phyloP scores from a whole-genome alignment of 2,888 invertebrate genomes.

The Lithophane semibrunnea region DNA sequence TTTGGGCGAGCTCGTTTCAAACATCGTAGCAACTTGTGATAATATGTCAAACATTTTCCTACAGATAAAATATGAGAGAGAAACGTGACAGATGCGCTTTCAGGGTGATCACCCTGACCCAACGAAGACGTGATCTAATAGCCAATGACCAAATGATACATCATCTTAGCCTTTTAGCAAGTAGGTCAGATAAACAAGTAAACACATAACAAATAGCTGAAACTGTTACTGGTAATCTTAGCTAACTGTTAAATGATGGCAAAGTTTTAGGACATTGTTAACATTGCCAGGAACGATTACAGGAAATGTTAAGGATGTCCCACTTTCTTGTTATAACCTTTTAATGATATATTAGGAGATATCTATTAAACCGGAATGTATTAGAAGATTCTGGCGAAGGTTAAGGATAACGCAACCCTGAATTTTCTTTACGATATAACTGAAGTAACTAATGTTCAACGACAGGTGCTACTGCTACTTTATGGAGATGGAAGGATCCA shows the following conservation, averaged over 20 bases:
- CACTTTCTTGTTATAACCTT: no score
- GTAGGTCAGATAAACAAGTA: not conserved
- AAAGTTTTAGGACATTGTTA: not conserved
- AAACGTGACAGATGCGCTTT: conserved; percentile 45
- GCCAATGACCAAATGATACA: conserved; percentile 45
- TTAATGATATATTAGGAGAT: not conserved
- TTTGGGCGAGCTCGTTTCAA: no score
- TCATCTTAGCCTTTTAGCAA: conserved; percentile 18
- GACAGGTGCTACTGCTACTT: no score
- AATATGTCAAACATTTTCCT: conserved; percentile 49
- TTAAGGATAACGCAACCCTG: not conserved
- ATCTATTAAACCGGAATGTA: not conserved
- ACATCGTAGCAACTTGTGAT: no score
- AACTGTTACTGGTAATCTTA: not conserved
- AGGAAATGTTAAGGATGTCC: not conserved
- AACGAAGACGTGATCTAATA: conserved; percentile 48
- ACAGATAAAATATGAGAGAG: conserved; percentile 31
- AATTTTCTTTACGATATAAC: no score
- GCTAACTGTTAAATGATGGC: not conserved
- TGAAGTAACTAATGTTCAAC: no score
- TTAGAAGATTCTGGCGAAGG: not conserved
- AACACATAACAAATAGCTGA: not conserved
- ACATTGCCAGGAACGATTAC: no score
- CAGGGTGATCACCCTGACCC: conserved; percentile 59
- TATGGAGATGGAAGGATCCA: no score